These are phyloP conservation scores for Falco concolor DNA, from an alignment of 2,797 vertebrate genomes.

Conservation along the genomic window DNA sequence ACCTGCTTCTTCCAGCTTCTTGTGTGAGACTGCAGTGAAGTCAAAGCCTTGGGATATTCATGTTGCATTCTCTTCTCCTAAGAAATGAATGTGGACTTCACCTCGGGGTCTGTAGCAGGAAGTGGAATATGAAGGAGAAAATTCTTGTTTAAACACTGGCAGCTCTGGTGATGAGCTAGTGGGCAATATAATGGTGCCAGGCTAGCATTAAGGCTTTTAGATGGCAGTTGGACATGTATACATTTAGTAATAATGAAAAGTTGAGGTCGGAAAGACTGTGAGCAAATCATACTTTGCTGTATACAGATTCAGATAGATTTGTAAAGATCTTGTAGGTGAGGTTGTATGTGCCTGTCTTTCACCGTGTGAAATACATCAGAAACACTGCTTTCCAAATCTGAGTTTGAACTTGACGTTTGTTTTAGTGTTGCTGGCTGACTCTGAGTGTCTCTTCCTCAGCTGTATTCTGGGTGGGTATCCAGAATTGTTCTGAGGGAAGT, in stretches of 20 bases:
- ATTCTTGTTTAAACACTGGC: not conserved
- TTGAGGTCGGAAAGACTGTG: not conserved
- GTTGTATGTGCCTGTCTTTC: not conserved
- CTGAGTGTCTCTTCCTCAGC: not conserved
- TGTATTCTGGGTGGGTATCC: not conserved
- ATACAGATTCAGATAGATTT: not conserved
- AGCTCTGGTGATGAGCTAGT: not conserved
- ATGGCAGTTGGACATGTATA: not conserved
- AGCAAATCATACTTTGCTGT: not conserved
- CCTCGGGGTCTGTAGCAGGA: not conserved
- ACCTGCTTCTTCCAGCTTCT: not conserved
- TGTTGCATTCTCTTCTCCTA: not conserved
- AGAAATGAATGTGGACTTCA: not conserved
- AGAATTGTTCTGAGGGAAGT: not conserved
- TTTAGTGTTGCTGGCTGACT: not conserved
- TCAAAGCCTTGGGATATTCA: not conserved
- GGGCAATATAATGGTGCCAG: not conserved
- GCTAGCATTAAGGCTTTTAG: not conserved
- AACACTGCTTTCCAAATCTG: not conserved
- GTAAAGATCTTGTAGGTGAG: not conserved
- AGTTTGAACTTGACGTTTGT: not conserved
- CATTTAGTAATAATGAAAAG: not conserved
- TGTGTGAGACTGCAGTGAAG: not conserved
- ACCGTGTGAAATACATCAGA: not conserved
- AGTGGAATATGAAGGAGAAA: not conserved